Conservation (phyloP, 2,888 invertebrate species). For the Eustalomyia histrio region DNA sequence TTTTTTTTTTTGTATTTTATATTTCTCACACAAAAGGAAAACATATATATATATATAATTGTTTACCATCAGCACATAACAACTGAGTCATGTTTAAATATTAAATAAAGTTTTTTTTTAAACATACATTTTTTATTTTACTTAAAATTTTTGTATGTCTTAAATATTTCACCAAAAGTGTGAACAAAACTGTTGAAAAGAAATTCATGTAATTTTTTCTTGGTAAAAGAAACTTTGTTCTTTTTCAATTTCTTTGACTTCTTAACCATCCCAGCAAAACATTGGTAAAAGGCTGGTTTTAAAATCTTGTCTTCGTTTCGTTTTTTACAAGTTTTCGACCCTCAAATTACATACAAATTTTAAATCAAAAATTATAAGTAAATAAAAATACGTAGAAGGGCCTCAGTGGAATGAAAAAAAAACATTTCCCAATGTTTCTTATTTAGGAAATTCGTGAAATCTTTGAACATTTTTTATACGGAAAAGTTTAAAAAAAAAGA, state of each 20-base stretch:
- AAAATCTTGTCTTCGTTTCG: no score
- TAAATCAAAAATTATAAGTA: no score
- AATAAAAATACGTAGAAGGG: no score
- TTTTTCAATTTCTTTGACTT: constrained; percentile 35
- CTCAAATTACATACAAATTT: no score
- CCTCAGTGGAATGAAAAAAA: no score
- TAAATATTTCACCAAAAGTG: constrained; percentile 26
- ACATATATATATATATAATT: background rate
- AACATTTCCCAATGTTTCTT: no score
- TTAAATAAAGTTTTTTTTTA: constrained; percentile 1
- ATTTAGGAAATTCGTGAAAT: no score
- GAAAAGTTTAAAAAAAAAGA: no score
- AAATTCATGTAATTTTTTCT: constrained; percentile 32
- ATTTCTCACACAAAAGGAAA: background rate
- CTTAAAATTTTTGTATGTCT: constrained; percentile 19
- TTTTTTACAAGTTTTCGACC: no score
- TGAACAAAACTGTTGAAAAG: constrained; percentile 5
- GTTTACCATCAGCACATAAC: background rate
- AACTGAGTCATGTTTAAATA: constrained; percentile 11
- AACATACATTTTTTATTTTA: constrained; percentile 24
- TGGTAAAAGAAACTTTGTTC: constrained; percentile 36
- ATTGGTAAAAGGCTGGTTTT: no score
- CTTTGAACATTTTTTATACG: no score
- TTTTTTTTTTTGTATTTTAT: background rate
- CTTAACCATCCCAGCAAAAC: no score